Base-by-base conservation (phyloP, 2,113 vertebrate genomes). In the Hyperoodon ampullatus region DNA sequence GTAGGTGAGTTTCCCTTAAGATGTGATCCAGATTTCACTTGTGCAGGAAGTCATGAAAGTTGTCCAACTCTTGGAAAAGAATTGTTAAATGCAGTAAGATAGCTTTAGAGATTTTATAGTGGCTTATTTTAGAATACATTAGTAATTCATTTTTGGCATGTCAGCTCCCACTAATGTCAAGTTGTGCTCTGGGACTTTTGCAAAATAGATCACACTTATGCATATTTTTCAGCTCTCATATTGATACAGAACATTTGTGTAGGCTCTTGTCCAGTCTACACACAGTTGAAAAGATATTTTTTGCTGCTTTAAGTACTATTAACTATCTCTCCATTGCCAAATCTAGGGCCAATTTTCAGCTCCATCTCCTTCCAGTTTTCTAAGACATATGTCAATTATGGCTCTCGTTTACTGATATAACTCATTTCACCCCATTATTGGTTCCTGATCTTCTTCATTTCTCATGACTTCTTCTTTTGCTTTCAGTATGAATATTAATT, bases 121-220 rank as follows among this genome's bases (percentile, higher is more conserved):
- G 47, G 39, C 58, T 98, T 97, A 97, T 95, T 98, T 97, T 97
- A 89, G 92, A 88, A 70, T 33, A 68, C 70, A 94, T 93, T 92
- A 96, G 89, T 95, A 95, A 97, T 97, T 98, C 66, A 88, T 70
- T 94, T 97, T 90, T 94, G 96, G 75, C 82, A 88, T 90, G 95
- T 95, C 83, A 78, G 55, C 66, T 58, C 42, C 65, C 47, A 92
- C 75, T 81, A 66, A 96, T 95, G 95, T 96, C 96, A 98, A 97
- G 86, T 87, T 95, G 88, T 80, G 58, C 71, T 96, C 78, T 96
- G 42, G 58, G 66, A 97, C 42, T 97, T 97, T 94, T 94, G 63
- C 28, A 94, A 94, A 95, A 84, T 42, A 93, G 82, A 86, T 87
- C 47, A 63, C 50, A 83, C 42, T 97, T 92, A 90, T 82, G 78